phyloP scores from a whole-genome alignment of 2,797 vertebrate species.

The Pelochelys cantorii region DNA sequence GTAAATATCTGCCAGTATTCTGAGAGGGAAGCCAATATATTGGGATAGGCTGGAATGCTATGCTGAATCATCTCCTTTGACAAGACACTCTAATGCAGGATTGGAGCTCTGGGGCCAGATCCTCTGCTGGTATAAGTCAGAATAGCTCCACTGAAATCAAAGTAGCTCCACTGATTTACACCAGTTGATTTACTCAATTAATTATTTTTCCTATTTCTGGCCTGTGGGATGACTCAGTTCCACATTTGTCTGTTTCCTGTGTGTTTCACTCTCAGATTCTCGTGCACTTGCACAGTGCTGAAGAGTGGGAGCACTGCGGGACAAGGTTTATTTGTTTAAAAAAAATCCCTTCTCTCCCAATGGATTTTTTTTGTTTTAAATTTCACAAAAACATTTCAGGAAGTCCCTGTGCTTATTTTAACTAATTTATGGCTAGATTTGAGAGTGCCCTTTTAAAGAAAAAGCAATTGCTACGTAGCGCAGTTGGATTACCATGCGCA shows the following conservation, averaged over 20 bases:
- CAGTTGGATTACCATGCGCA: constrained; percentile 37
- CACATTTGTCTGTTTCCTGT: background rate
- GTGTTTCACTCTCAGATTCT: background rate
- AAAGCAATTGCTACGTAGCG: background rate
- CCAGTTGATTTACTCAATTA: background rate
- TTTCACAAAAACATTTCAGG: constrained; percentile 21
- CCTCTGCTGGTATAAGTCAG: background rate
- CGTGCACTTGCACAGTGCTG: background rate
- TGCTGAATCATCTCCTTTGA: background rate
- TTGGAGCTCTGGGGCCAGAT: background rate
- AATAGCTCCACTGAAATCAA: background rate
- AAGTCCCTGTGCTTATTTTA: constrained; percentile 8
- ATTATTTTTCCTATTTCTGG: background rate
- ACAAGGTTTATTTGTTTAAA: constrained; percentile 1
- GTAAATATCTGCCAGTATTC: accelerated
- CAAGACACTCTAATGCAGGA: background rate
- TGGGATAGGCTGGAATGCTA: background rate
- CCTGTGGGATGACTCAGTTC: background rate
- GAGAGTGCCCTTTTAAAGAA: background rate
- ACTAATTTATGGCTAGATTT: constrained; percentile 4
- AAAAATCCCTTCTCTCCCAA: background rate
- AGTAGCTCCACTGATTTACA: background rate
- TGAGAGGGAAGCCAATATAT: background rate
- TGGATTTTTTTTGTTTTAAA: background rate
- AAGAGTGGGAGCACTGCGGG: background rate